A percentile compares a stretch with the other conserved stretches of the same genome.
Evolutionary conservation across 2,888 invertebrate genomes (phyloP).

Genomic region (Oasisia sp.): DNA sequence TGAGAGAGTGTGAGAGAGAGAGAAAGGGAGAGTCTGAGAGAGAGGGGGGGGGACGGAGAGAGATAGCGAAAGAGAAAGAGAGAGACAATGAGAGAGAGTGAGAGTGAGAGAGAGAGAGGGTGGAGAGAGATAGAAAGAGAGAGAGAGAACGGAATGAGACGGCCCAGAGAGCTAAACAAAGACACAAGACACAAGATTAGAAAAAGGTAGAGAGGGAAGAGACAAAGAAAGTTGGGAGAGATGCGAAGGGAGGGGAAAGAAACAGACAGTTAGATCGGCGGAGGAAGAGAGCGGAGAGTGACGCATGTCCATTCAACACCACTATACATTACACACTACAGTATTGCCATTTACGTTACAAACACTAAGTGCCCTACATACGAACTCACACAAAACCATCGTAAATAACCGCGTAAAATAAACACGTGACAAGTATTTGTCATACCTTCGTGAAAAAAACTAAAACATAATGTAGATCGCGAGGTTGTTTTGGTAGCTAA

Average conservation of each 20-base stretch:
- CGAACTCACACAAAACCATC: no score
- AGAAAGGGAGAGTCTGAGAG: no score
- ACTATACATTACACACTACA: no score
- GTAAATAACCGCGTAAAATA: no score
- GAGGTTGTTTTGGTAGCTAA: no score
- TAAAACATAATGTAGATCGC: no score
- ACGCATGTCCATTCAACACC: neutral
- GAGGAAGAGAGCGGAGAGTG: neutral
- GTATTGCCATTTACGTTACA: no score
- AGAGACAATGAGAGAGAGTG: neutral
- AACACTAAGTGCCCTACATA: no score
- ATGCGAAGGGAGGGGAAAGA: neutral
- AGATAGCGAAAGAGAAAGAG: neutral
- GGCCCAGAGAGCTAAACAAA: neutral
- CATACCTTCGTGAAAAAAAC: no score
- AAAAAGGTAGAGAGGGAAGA: neutral
- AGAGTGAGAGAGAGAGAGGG: neutral
- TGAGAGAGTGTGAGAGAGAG: neutral
- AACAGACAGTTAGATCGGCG: neutral
- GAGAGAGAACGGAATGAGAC: neutral
- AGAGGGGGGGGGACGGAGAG: no score
- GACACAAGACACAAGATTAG: neutral
- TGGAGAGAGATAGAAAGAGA: neutral
- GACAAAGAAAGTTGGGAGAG: neutral
- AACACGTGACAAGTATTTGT: no score